Base-by-base conservation (phyloP, 2,888 invertebrate species). In the Urechis unicinctus region DNA sequence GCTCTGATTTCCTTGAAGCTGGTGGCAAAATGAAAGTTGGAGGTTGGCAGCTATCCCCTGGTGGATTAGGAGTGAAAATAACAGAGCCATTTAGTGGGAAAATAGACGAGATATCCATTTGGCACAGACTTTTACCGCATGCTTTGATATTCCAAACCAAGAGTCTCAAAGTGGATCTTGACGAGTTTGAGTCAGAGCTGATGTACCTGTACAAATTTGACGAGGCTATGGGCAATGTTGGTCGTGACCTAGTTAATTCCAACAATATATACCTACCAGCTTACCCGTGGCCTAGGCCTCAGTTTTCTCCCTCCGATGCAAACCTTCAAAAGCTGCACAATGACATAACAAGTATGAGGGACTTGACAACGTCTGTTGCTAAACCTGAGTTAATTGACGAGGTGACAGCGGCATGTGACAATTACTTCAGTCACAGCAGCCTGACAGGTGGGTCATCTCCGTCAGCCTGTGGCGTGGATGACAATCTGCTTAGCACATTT, bases 211-310 rank as follows among this genome's bases (percentile, higher is more conserved):
- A 66, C 25, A 58, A 64, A 24, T 69, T 69, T 51, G 57, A 63
- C 22, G 67, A 63, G 53, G 69, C 67, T 3, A 57, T 63, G 25
- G 69, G 68, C 13, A 41, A 57, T 22, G 53, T 48, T 2, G 64
- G 61, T 2, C 65, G 62, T 61, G 69, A 68, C 48, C 49, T 52
- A 4, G 58, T 66, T 4, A 48, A 58, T 9, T 61, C 62, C 5
- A 66, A 62, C 50, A 61, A 61, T 50, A 54, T 69, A n/a, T 42
- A 55, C n/a, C 51, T 69, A n/a, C 69, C 69, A 3, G 52, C 42
- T 1, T 53, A 57, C 9, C 69, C 69, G 6, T 69, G 69, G 69
- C 66, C 64, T 45, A 57, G 66, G n/a, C 69, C 69, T 24, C 13
- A 48, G 2, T 69, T 68, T 68, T 53, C 51, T 22, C 54, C 62